Base-by-base conservation (phyloP, 2,113 vertebrate genomes). In the Amphiprion ocellaris region DNA sequence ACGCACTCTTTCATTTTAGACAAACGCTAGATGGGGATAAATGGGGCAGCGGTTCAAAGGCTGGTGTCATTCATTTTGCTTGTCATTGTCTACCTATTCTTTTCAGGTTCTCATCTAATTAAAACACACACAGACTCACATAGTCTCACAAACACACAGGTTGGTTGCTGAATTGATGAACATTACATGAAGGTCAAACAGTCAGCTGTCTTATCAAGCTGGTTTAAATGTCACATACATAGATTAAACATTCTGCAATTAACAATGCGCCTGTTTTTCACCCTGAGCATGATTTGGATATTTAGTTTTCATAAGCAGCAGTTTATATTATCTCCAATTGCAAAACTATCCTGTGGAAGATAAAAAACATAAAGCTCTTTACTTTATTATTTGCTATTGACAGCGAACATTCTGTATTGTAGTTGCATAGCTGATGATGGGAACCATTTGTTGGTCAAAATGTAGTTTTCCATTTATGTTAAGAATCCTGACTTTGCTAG, bases 171-270 rank as follows among this genome's bases (percentile, higher is more conserved):
- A 86, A 87, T 63, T 81, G 79, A 85, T 86, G 83, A 83, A 69
- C 84, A 86, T 79, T 82, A 79, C 66, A 66, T 88, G 87, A 90
- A 91, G 89, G 91, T 90, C 90, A 89, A 83, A 88, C 82, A 75
- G 80, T 69, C 74, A 50, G 81, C 75, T 12, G 60, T 83, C 77
- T 80, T 83, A 87, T 90, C 87, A 78, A 54, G 77, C 68, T 46
- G 49, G 70, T 70, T 79, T 84, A 85, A 89, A 91, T 87, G 87
- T 85, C 74, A 84, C 59, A 69, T 60, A 74, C 67, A 72, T 71
- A 74, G 81, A 90, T 87, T 77, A 83, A 82, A 80, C 23, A 17
- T 55, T 59, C 77, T 60, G 72, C 30, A 17, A 30, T 69, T 74
- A 79, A 79, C 63, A 83, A 52, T 44, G 62, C 82, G 69, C 19